Conservation (phyloP, 2,113 vertebrate genomes). For the Recurvirostra avosetta region DNA sequence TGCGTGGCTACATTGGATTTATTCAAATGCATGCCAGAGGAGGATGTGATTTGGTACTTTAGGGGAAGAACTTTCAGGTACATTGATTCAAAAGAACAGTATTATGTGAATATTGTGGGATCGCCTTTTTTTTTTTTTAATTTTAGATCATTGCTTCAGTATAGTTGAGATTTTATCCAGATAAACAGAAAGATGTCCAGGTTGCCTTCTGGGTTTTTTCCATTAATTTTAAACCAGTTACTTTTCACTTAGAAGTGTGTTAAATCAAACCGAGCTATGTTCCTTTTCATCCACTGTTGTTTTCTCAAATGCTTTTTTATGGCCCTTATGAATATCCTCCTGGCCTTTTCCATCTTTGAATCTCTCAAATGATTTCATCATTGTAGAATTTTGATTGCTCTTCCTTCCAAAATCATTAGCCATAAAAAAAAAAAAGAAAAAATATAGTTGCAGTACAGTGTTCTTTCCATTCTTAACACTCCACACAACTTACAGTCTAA, state of each 20-base stretch:
- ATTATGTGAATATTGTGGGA: not conserved
- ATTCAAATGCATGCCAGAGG: not conserved
- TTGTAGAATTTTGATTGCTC: not conserved
- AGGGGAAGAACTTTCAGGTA: not conserved
- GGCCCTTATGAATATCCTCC: not conserved
- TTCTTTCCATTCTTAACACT: not conserved
- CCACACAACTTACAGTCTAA: not conserved
- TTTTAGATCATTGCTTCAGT: not conserved
- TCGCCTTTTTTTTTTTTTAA: not conserved
- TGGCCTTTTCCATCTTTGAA: not conserved
- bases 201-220: not conserved
- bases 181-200: not conserved
- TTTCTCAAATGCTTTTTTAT: not conserved
- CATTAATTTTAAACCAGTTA: not conserved
- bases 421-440: not conserved
- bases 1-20: not conserved
- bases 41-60: not conserved
- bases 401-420: not conserved
- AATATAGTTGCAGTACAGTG: not conserved
- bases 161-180: not conserved
- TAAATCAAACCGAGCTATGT: not conserved
- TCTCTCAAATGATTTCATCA: not conserved
- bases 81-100: not conserved
- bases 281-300: not conserved
- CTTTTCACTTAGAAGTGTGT: not conserved